Evolutionary conservation across 2,888 invertebrate species (phyloP).

Genomic region (Coremacera marginata): DNA sequence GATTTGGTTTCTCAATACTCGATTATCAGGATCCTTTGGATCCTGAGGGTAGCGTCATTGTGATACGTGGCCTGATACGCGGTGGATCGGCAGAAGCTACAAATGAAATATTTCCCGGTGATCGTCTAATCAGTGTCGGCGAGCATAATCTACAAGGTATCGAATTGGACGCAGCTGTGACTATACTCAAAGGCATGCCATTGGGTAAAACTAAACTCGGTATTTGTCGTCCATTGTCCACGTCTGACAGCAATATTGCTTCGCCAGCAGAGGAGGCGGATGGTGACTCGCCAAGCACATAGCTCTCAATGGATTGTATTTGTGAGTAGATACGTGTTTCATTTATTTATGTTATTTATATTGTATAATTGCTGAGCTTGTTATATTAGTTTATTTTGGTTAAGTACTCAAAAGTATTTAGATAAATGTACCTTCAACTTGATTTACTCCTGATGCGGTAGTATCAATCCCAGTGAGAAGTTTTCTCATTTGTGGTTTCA

Average conservation of each 20-base stretch:
- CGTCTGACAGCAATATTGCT: conserved; percentile 69
- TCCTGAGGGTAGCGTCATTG: conserved; percentile 94
- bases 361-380: no score
- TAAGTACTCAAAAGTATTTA: no score
- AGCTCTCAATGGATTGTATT: conserved; percentile 59
- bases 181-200: conserved; percentile 94
- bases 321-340: conserved; percentile 57
- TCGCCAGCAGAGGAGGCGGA: conserved; percentile 61
- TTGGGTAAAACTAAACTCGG: conserved; percentile 91
- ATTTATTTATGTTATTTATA: not conserved
- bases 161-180: conserved; percentile 93
- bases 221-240: conserved; percentile 82
- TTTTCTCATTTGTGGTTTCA: no score
- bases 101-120: conserved; percentile 95
- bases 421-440: no score
- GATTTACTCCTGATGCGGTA: no score
- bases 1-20: conserved; percentile 97
- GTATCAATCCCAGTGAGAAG: no score
- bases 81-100: conserved; percentile 97
- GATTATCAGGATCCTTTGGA: conserved; percentile 98
- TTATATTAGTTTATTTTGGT: no score
- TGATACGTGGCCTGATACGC: conserved; percentile 96
- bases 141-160: conserved; percentile 91
- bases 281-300: conserved; percentile 66
- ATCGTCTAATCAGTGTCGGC: conserved; percentile 92